These are phyloP conservation scores for Sinocyclocheilus anophthalmus DNA, from an alignment of 2,113 vertebrate species.

Conservation along the genomic window DNA sequence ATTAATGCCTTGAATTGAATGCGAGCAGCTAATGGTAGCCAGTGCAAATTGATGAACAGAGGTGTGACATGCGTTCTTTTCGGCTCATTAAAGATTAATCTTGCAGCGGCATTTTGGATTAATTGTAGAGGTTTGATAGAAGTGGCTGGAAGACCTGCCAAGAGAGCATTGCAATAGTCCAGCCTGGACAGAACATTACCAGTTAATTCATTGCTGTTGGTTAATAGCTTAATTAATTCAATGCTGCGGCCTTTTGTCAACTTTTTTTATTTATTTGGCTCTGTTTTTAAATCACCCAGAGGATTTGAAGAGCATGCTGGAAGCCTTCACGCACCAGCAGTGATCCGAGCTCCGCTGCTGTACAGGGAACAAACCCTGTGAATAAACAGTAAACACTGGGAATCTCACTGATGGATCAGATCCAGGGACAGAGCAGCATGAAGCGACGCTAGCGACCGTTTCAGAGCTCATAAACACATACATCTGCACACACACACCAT, in stretches of 20 bases:
- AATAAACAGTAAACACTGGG: not conserved
- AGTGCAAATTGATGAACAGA: no score
- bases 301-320: not conserved
- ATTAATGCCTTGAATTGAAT: no score
- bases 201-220: not conserved
- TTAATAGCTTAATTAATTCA: not conserved
- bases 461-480: not conserved
- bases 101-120: no score
- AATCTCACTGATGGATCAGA: conserved; percentile 7
- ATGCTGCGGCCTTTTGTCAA: not conserved
- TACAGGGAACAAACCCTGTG: not conserved
- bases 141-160: no score
- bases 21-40: no score
- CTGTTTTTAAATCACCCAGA: not conserved
- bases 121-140: no score
- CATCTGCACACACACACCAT: not conserved
- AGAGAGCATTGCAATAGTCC: no score
- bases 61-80: no score
- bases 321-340: not conserved
- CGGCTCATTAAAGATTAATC: no score
- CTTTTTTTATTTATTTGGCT: not conserved
- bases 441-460: not conserved
- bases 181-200: no score
- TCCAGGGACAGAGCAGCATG: not conserved
- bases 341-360: not conserved